Percentiles rank a stretch among this genome's conserved stretches.
These are phyloP conservation scores for Aphelocoma coerulescens DNA, from an alignment of 2,113 vertebrate species.

Conservation along the genomic window DNA sequence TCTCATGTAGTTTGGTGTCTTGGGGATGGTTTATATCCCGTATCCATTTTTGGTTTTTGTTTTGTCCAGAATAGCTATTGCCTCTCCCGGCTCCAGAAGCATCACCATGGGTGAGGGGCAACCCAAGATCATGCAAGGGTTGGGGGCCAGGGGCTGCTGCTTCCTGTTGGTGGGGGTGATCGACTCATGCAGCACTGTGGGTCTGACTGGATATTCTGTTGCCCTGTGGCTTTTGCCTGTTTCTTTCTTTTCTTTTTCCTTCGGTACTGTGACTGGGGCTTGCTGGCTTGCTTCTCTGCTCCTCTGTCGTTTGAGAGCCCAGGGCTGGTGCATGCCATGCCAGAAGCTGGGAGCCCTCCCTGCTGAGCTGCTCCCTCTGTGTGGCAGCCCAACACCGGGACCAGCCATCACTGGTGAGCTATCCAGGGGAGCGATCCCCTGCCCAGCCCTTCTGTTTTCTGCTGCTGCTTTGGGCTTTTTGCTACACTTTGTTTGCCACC, in stretches of 20 bases:
- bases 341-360: not conserved
- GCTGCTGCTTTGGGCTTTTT: not conserved
- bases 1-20: not conserved
- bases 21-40: not conserved
- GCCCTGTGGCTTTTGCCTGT: not conserved
- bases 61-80: not conserved
- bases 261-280: fast-evolving
- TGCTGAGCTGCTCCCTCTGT: fast-evolving
- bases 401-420: not conserved
- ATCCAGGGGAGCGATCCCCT: not conserved
- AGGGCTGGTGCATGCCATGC: fast-evolving
- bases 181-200: fast-evolving
- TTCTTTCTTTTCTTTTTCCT: not conserved
- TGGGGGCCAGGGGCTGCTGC: not conserved
- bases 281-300: not conserved
- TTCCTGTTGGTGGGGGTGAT: not conserved
- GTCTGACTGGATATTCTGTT: too few species aligned
- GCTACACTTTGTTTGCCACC: not conserved
- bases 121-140: fast-evolving
- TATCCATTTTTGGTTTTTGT: not conserved
- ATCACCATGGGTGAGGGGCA: not conserved
- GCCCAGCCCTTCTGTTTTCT: not conserved
- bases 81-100: fast-evolving
- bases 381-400: fast-evolving
- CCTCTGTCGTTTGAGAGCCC: not conserved